phyloP scores from a whole-genome alignment of 1,140 invertebrate genomes.

The Drosophila pandora region DNA sequence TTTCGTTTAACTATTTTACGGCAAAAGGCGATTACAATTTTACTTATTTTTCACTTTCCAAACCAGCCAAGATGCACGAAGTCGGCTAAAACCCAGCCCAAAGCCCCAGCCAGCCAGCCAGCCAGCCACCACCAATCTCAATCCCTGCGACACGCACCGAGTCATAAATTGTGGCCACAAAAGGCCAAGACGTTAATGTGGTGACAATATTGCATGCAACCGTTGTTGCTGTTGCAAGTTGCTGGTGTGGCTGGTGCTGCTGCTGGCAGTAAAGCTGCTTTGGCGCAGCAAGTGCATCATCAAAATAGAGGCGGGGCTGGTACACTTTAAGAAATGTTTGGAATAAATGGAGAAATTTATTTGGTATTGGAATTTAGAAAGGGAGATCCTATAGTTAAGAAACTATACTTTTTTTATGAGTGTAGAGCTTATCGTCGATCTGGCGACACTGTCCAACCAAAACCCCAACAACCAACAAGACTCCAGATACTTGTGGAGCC shows the following conservation, averaged over 20 bases:
- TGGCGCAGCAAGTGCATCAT: conserved; percentile 50
- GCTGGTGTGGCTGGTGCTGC: conserved; percentile 18
- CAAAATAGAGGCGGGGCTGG: conserved; percentile 12
- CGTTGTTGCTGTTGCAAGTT: conserved; percentile 32
- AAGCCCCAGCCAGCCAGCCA: conserved; percentile 1
- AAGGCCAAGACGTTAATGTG: conserved; percentile 81
- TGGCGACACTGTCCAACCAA: conserved; percentile 43
- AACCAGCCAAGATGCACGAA: conserved; percentile 40
- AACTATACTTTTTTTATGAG: conserved; percentile 13
- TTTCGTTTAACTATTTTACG: conserved; percentile 73
- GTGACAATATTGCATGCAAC: conserved; percentile 81
- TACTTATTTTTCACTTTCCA: conserved; percentile 80
- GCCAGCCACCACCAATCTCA: conserved; percentile 21
- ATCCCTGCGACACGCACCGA: conserved; percentile 58
- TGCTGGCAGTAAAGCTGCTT: conserved; percentile 53
- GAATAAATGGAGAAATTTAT: neutral
- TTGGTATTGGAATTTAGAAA: no score
- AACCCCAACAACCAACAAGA: conserved; percentile 6
- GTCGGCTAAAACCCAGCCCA: conserved; percentile 2
- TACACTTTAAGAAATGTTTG: neutral
- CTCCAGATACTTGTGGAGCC: conserved; percentile 9
- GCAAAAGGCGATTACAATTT: conserved; percentile 79
- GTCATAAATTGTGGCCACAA: conserved; percentile 80
- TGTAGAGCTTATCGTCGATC: conserved; percentile 71
- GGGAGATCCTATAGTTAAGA: neutral